phyloP scores from a whole-genome alignment of 1,140 invertebrate genomes.

The Zaprionus inermis region DNA sequence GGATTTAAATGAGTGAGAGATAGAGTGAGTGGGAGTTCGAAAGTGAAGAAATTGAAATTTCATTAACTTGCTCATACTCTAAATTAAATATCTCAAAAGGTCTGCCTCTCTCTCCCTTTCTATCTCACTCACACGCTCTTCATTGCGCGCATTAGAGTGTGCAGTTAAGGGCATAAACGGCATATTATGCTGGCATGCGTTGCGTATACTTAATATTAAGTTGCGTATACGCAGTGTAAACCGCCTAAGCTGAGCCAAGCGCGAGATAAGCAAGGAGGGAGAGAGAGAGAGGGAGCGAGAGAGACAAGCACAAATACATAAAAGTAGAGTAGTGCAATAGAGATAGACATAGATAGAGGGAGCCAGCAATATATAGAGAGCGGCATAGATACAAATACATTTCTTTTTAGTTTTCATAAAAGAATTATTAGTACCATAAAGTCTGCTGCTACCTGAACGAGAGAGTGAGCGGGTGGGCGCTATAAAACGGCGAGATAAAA shows the following conservation, averaged over 20 bases:
- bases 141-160: background rate
- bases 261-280: too few species aligned
- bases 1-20: background rate
- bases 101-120: background rate
- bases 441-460: background rate
- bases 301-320: too few species aligned
- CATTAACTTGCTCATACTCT: background rate
- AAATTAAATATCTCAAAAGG: background rate
- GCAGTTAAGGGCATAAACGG: background rate
- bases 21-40: background rate
- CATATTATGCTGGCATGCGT: constrained; percentile 1
- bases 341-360: background rate
- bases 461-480: background rate
- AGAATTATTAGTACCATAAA: too few species aligned
- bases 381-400: too few species aligned
- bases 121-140: background rate
- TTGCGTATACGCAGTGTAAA: constrained; percentile 21
- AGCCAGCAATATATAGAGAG: background rate
- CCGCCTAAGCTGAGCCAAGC: constrained; percentile 4
- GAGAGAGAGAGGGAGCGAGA: background rate
- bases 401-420: too few species aligned
- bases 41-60: constrained; percentile 1
- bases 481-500: too few species aligned
- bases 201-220: constrained; percentile 32
- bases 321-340: background rate